Conservation (phyloP, 2,113 vertebrate genomes). For the Acrocephalus kingi region DNA sequence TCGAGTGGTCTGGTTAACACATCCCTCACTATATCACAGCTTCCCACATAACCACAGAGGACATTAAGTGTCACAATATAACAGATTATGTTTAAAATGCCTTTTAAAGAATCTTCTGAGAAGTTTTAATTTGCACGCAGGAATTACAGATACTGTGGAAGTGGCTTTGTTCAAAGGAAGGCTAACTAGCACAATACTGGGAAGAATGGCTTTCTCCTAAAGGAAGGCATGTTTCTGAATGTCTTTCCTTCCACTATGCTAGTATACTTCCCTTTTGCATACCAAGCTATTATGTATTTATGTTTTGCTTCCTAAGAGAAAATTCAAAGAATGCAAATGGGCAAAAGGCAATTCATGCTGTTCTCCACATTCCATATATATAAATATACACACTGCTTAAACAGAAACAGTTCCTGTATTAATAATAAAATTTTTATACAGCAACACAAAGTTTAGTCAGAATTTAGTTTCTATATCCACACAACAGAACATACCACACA, state of each 20-base stretch:
- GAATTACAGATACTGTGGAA: neutral
- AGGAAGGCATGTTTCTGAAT: constrained; percentile 1
- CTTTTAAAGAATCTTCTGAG: neutral
- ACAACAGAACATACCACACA: neutral
- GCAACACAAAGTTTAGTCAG: neutral
- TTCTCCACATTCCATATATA: neutral
- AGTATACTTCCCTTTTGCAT: constrained; percentile 31
- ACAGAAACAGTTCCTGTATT: neutral
- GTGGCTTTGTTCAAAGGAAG: constrained; percentile 20
- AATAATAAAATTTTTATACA: neutral
- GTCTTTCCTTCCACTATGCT: constrained; percentile 5
- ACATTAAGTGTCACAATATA: neutral
- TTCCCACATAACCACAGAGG: neutral
- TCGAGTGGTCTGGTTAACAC: neutral
- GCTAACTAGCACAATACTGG: constrained; percentile 21
- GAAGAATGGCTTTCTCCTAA: constrained; percentile 33
- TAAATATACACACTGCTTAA: neutral
- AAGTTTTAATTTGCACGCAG: neutral
- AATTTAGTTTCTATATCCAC: neutral
- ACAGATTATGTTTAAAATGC: neutral
- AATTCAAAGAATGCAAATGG: neutral
- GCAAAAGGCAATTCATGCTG: neutral
- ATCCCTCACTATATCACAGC: neutral
- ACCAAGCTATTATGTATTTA: neutral
- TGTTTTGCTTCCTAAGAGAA: constrained; percentile 12